phyloP scores from a whole-genome alignment of 1,140 invertebrate species.

The Bombus cullumanus region DNA sequence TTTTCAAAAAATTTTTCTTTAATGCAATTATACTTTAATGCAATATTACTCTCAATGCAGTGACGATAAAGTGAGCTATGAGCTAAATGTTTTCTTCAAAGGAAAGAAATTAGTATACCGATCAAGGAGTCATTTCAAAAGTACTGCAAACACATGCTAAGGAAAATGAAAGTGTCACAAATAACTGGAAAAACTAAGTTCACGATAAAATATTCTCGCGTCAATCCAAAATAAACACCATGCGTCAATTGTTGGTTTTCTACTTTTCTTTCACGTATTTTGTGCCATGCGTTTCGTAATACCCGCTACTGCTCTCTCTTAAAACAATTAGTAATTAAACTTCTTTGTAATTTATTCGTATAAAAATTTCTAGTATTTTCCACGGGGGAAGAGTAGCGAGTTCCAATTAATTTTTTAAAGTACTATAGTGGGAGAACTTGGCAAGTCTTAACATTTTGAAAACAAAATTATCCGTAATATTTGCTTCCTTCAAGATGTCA shows the following conservation, averaged over 20 bases:
- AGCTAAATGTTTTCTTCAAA: not conserved
- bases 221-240: constrained; percentile 76
- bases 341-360: no score
- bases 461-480: constrained; percentile 8
- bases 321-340: not conserved
- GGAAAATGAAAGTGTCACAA: constrained; percentile 16
- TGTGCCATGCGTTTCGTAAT: constrained; percentile 68
- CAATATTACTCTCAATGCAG: not conserved
- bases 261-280: constrained; percentile 72
- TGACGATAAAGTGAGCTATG: not conserved
- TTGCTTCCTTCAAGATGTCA: not conserved
- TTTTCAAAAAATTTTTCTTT: not conserved
- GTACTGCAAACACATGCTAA: constrained; percentile 39
- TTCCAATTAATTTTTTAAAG: not conserved
- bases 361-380: not conserved
- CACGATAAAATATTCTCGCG: constrained; percentile 65
- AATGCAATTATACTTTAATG: not conserved
- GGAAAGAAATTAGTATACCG: constrained; percentile 55
- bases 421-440: not conserved
- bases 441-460: constrained; percentile 13
- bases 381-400: constrained; percentile 9
- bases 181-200: constrained; percentile 50
- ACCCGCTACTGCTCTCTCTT: constrained; percentile 66
- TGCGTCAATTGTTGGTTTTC: constrained; percentile 74
- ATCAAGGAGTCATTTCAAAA: constrained; percentile 43